Evolutionary conservation across 2,888 invertebrate genomes (phyloP), one percentile per base, ranked within the genome.

Genomic region (Muschampia plurimacula): DNA sequence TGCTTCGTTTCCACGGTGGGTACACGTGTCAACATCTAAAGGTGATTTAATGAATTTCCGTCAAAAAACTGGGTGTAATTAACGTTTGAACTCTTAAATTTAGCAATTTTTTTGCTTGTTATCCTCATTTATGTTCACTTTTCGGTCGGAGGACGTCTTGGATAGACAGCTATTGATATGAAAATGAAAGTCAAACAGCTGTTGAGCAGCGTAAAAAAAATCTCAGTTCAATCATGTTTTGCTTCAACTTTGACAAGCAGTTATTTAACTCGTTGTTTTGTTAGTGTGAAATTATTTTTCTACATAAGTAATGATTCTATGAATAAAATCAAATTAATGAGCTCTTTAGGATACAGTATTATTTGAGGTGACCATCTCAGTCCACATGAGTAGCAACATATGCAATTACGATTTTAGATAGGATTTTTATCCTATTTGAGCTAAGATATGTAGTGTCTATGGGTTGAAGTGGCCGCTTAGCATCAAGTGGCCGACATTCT

Each of bases 11-110:
- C 15, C 22, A 13, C 15, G 41, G 39, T 63, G 52, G 12, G 70
- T 72, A 76, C 75, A 82, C 81, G 82, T 82, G 86, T 65, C 70
- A 65, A 59, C 65, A 71, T 60, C 46, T 86, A 78, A 84, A 84
- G 80, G 82, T 82, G 83, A 85, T 83, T 83, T 84, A 83, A 85
- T 82, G 83, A 86, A 82, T 80, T 79, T 76, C 77, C 79, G 77
- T 81, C 76, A 81, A 84, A 85, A 84, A 84, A 70, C 72, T 74
- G 74, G 72, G 44, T 76, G 77, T 84, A 88, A 88, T 87, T 86
- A 87, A 86, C 81, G 80, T 79, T 82, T 78, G 44, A 67, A 41
- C 60, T 63, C 71, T 67, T 71, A 71, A 77, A 86, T 62, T 62
- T 41, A 62, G 41, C 62, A 62, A 62, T 62, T 39, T 39, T 62